Evolutionary conservation across 1,140 invertebrate genomes (phyloP).

Genomic region (Aphelenchoides fujianensis): DNA sequence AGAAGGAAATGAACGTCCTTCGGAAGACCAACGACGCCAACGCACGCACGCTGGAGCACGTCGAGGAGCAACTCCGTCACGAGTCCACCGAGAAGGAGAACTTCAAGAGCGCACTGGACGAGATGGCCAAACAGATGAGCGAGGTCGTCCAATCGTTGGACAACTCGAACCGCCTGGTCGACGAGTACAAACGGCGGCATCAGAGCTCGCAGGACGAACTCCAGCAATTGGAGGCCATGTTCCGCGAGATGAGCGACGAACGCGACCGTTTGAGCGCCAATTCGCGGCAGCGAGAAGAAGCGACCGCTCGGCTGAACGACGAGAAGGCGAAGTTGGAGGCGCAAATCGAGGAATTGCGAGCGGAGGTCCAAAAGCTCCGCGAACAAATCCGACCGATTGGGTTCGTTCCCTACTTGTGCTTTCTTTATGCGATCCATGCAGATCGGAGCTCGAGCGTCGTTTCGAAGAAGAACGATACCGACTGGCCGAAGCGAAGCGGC

Average conservation of each 20-base stretch:
- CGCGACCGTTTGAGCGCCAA: background rate
- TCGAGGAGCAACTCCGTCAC: background rate
- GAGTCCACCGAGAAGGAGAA: conserved; percentile 12
- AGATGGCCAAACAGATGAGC: background rate
- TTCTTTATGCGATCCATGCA: conserved; percentile 32
- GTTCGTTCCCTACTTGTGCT: conserved; percentile 20
- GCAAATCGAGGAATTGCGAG: conserved; percentile 10
- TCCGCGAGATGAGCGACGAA: background rate
- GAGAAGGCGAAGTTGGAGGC: conserved; percentile 10
- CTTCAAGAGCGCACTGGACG: conserved; percentile 11
- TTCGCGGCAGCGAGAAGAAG: background rate
- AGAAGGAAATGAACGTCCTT: conserved; percentile 10
- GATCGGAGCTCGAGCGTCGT: conserved; percentile 44
- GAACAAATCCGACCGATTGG: conserved; percentile 39
- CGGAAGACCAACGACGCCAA: background rate
- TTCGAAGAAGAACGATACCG: conserved; percentile 49
- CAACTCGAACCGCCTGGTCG: background rate
- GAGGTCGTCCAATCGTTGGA: background rate
- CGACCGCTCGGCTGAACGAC: conserved; percentile 15
- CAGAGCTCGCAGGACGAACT: background rate
- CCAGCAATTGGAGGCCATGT: background rate
- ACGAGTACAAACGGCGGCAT: conserved; percentile 1
- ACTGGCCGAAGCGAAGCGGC: conserved; percentile 35
- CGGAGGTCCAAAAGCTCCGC: conserved; percentile 18
- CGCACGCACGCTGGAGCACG: background rate